Evolutionary conservation across 2,113 vertebrate genomes (phyloP), one percentile per base, ranked within the genome.

Genomic region (Phyllostomus discolor): DNA sequence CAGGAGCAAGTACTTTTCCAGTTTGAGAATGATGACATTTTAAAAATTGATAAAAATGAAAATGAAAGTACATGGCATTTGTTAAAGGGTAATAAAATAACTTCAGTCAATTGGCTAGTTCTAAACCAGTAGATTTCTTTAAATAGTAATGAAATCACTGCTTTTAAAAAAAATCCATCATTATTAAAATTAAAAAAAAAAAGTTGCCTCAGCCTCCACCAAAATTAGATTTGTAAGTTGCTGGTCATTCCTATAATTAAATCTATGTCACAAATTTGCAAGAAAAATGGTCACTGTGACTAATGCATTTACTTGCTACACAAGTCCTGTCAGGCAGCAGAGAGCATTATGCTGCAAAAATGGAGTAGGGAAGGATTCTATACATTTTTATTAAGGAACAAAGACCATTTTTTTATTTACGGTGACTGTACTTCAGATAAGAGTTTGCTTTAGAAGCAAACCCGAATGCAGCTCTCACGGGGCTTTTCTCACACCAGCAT

Each of bases 151-250:
- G 98, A 99, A 99, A 99, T 98, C 98, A 98, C 98, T 98, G 98
- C 98, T 98, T 98, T 98, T 28, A 98, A 95, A 95, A 97, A 95
- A 99, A 99, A 98, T 99, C 98, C 98, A 98, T 98, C 98, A 98
- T 98, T 98, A 98, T 98, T 98, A 98, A 98, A 98, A 98, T 97
- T 75, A 5, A 95, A 98, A 98, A 98, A 98, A 97, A 98, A 98
- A 98, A 98, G 97, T 98, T 98, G 98, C 97, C 97, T 98, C 97
- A 98, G 98, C 98, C 98, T 96, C 97, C 94, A 97, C 98, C 98
- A 98, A 99, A 99, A 99, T 99, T 99, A 98, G 98, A 99, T 99
- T 99, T 99, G 98, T 98, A 98, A 98, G 98, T 99, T 99, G 98
- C 98, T 98, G 98, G 98, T 99, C 98, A 99, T 99, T 98, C 98